Percentiles rank a stretch among this genome's conserved stretches.
These are phyloP conservation scores for Pantherophis guttatus DNA, from an alignment of 2,113 vertebrate genomes.

Conservation along the genomic window DNA sequence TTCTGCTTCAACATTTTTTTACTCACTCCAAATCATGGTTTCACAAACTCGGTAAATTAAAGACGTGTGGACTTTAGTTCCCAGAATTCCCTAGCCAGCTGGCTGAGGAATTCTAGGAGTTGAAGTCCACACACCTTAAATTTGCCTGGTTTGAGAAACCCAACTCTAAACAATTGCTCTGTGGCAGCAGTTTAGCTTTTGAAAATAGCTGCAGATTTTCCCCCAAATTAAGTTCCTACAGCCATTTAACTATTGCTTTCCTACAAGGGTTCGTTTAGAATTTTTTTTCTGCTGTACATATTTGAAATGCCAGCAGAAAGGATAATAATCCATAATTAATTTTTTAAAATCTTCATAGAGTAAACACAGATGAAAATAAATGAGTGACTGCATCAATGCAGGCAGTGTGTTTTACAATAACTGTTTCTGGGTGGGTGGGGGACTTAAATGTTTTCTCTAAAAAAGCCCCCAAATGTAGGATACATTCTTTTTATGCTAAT, in stretches of 20 bases:
- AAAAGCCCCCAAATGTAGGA: slow-evolving; percentile 15
- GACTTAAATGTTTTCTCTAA: background rate
- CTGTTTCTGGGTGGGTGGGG: background rate
- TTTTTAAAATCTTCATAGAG: background rate
- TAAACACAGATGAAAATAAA: background rate
- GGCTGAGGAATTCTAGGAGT: background rate
- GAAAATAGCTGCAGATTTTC: slow-evolving; percentile 9
- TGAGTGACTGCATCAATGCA: background rate
- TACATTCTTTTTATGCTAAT: slow-evolving; percentile 24
- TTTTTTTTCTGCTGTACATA: slow-evolving; percentile 12
- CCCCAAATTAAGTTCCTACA: background rate
- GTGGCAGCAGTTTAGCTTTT: accelerated
- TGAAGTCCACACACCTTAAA: background rate
- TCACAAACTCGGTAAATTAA: background rate
- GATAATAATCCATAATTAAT: background rate
- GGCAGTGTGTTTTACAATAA: slow-evolving; percentile 4
- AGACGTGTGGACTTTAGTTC: background rate
- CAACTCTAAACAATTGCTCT: background rate
- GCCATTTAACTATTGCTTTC: background rate
- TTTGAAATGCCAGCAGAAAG: slow-evolving; percentile 2
- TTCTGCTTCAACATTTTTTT: background rate
- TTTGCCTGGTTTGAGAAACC: background rate
- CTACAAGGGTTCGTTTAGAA: slow-evolving; percentile 9
- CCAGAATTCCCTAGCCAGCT: background rate
- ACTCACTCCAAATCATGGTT: background rate